Base-by-base conservation (phyloP, 2,888 invertebrate species). In the Epicampocera succincta region DNA sequence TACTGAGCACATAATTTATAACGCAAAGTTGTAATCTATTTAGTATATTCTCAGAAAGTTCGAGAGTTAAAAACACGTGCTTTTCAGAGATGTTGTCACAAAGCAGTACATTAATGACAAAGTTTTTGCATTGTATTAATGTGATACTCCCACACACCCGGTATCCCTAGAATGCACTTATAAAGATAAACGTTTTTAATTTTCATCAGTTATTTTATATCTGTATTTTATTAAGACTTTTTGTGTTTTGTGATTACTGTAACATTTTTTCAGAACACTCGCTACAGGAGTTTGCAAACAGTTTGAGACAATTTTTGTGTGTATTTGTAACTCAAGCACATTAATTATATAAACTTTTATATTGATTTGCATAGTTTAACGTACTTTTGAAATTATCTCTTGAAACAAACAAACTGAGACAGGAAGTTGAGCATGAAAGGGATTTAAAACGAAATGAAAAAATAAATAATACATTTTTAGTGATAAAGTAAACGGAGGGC, bases 231-330 rank as follows among this genome's bases (percentile, higher is more conserved):
- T 46, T 46, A 46, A 46, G 17, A 46, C 15, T 71, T 65, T 46
- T 65, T 65, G 25, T 42, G 58, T 50, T 56, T 65, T 63, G 17
- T 52, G 42, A 29, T n/a, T n/a, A n/a, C 48, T 56, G 21, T 48
- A 68, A 76, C 46, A 63, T 56, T 29, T 72, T 46, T 48, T 15
- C 40, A 71, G 65, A 66, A 61, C 56, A 17, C 12, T 33, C 68
- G 66, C 61, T 74, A 60, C 52, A 48, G 19, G 6, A 58, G 48
- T 65, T 77, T 63, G 38, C 54, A 58, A 77, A 58, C 50, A 81
- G 56, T 58, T 81, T 77, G 73, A 77, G 77, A 81, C 73, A 2
- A 40, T 56, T 69, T 15, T 21, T 48, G n/a, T 66, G 9, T 69
- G 42, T 65, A 58, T 58, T 8, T 75, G 48, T 29, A 50, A 54